These are phyloP conservation scores for Baccha elongata DNA, from an alignment of 2,888 invertebrate genomes.

Conservation along the genomic window DNA sequence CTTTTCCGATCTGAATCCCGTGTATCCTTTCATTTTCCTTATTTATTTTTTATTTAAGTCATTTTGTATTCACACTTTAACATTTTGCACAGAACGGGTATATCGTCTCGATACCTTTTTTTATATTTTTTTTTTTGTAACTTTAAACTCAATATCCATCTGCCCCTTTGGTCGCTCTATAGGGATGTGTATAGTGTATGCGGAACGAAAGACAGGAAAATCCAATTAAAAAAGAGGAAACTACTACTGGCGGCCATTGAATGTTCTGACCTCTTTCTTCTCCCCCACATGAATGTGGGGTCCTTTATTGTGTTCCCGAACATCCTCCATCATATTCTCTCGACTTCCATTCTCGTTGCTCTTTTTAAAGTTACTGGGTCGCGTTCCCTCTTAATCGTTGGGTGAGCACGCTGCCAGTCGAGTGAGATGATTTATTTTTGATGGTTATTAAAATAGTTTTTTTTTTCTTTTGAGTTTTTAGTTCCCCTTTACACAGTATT, in stretches of 20 bases:
- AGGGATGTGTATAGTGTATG: neutral
- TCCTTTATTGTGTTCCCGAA: neutral
- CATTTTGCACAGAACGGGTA: neutral
- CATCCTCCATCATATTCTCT: neutral
- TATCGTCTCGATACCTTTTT: conserved; percentile 3
- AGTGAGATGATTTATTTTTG: conserved; percentile 68
- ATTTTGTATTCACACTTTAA: conserved; percentile 48
- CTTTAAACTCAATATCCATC: conserved; percentile 4
- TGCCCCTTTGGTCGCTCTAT: neutral
- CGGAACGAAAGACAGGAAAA: conserved; percentile 32
- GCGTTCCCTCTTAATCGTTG: conserved; percentile 47
- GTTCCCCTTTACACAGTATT: neutral
- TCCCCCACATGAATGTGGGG: conserved; percentile 8
- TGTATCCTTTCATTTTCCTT: neutral
- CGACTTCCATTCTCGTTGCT: conserved; percentile 4
- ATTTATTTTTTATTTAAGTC: conserved; percentile 26
- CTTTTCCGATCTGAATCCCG: neutral
- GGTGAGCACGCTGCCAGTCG: conserved; percentile 32
- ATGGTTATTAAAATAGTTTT: conserved; percentile 66
- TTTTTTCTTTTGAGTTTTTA: conserved; percentile 16
- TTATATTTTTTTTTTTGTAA: conserved; percentile 13
- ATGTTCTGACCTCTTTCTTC: neutral
- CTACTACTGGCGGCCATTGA: conserved; percentile 41
- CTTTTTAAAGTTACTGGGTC: conserved; percentile 56
- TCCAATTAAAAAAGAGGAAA: conserved; percentile 61